phyloP scores from a whole-genome alignment of 2,113 vertebrate genomes.

The Channa maculata region DNA sequence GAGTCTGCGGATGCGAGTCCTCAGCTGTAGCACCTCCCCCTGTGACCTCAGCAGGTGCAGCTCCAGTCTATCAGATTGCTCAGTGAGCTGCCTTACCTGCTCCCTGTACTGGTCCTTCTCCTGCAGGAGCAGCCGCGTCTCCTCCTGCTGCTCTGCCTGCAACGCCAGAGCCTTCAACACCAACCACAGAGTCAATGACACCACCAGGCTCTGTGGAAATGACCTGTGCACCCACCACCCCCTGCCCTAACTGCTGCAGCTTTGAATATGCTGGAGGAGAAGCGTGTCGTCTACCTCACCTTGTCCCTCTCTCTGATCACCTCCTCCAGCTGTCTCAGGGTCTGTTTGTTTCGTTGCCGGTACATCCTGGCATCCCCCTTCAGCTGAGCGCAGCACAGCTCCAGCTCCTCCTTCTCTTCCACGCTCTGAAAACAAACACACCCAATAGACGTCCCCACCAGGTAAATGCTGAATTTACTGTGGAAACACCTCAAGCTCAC shows the following conservation, averaged over 20 bases:
- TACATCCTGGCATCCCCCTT: conserved; percentile 90
- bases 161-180: conserved; percentile 84
- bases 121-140: conserved; percentile 84
- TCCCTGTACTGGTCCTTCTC: conserved; percentile 91
- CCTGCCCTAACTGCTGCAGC: too few species aligned
- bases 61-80: conserved; percentile 88
- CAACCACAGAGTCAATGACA: background rate
- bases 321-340: conserved; percentile 91
- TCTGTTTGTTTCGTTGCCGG: conserved; percentile 87
- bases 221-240: too few species aligned
- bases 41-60: conserved; percentile 89
- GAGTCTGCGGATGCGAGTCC: conserved; percentile 83
- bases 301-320: conserved; percentile 90
- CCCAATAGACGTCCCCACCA: background rate
- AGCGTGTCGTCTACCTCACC: conserved; percentile 73
- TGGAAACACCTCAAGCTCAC: too few species aligned
- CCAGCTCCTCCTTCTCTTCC: conserved; percentile 88
- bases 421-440: conserved; percentile 75
- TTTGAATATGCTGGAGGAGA: too few species aligned
- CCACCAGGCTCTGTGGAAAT: background rate
- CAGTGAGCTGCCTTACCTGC: conserved; percentile 86
- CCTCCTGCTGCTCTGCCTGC: conserved; percentile 85
- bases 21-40: conserved; percentile 83
- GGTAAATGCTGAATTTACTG: too few species aligned
- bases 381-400: conserved; percentile 85